Evolutionary conservation across 1,140 invertebrate genomes (phyloP), one percentile per base, ranked within the genome.

Genomic region (Adelges cooleyi): DNA sequence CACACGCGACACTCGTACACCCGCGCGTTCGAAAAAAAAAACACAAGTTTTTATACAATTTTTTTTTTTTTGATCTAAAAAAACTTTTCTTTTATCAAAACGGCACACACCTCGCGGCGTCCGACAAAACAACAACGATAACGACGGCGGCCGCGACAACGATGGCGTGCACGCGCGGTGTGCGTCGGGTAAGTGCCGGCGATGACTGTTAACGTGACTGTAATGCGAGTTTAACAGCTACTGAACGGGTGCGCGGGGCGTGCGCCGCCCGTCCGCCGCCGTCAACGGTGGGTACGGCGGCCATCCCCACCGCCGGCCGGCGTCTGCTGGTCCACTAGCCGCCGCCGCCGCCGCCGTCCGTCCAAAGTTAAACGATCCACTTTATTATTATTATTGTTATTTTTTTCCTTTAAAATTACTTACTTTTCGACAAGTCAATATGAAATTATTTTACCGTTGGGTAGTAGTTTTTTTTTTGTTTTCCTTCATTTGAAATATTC

Each of bases 141-240:
- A 42, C 52, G 52, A 54, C n/a, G 23, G n/a, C 52, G 52, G 40
- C 0, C 1, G 25, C 52, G 52, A 54, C 23, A 9, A 8, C 38
- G 40, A 17, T 17, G n/a, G 15, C 10, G 11, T 11, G n/a, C 42
- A 25, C 25, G 42, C 56, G 42, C 54, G 54, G 27, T 42, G 54
- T 56, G 3, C 53, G 38, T 23, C 54, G 54, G 8, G 46, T 42
- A n/a, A 25, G 56, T 62, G 29, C 29, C 56, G 56, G 56, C 42
- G 40, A 48, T 33, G 56, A 62, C 56, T 62, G 44, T 62, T 46
- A 62, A 62, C 56, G 56, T 48, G 56, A 62, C 56, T 48, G 56
- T 62, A 62, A 62, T 62, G 56, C 56, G 56, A 62, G 56, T 62
- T 62, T 62, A 62, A 62, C 56, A 62, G 56, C 56, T 62, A 62